Percentiles rank a stretch among this genome's conserved stretches.
Conservation (phyloP, 1,140 invertebrate species). For the Drosophila kohkoa region DNA sequence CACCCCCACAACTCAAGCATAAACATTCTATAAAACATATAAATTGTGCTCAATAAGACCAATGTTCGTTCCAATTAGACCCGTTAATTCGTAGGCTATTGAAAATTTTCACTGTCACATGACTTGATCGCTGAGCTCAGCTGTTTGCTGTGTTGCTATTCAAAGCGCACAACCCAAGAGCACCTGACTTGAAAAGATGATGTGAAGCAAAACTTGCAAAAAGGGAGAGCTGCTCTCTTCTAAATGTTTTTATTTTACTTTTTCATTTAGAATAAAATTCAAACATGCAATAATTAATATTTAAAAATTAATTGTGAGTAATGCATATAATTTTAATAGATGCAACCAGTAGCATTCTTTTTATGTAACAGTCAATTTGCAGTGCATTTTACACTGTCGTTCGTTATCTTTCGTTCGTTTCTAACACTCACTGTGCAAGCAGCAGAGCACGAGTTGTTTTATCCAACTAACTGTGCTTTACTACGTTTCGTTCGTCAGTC, state of each 20-base stretch:
- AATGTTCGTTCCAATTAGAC: constrained; percentile 4
- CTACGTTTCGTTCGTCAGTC: constrained; percentile 56
- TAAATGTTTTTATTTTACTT: not conserved
- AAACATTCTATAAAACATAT: not conserved
- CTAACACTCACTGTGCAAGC: constrained; percentile 30
- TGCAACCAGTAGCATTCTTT: constrained; percentile 3
- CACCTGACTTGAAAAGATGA: constrained; percentile 68
- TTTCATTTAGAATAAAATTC: not conserved
- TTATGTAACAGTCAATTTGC: constrained; percentile 39
- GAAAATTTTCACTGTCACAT: constrained; percentile 79
- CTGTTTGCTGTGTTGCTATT: constrained; percentile 73
- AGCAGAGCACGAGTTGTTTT: constrained; percentile 22
- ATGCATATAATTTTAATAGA: not conserved
- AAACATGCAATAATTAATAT: not conserved
- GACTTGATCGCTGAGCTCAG: constrained; percentile 69
- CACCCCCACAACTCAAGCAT: constrained; percentile 29
- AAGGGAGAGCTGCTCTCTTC: constrained; percentile 28
- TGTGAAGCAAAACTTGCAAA: constrained; percentile 40
- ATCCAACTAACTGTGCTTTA: constrained; percentile 35
- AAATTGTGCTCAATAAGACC: not conserved
- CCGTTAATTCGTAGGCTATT: constrained; percentile 42
- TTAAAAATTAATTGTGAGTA: not conserved
- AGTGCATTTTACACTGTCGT: constrained; percentile 22
- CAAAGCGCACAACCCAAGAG: constrained; percentile 57
- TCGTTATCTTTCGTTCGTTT: constrained; percentile 11